Evolutionary conservation across 2,113 vertebrate genomes (phyloP), one percentile per base, ranked within the genome.

Genomic region (Lampris megalopsis): DNA sequence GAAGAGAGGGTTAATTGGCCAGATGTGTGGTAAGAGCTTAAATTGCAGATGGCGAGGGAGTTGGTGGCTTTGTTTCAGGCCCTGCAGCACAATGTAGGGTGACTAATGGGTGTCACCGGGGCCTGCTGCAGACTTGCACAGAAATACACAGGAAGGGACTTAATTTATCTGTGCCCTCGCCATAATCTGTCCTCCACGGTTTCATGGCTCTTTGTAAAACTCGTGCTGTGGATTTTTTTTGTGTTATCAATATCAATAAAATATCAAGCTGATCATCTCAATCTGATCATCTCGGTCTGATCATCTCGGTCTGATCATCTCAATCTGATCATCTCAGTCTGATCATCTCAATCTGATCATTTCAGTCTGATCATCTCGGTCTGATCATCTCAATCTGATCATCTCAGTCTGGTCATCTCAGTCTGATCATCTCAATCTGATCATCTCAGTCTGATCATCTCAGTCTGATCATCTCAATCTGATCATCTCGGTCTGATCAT

Each of bases 71-170:
- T 11, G 62, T 80, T 82, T 84, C 56, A 43, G 73, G 63, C 63
- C 74, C 48, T 58, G 77, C 41, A 84, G 73, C 73, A 75, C 75
- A 75, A 69, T 78, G 74, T 68, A 66, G 64, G 71, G 76, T 91
- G 91, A 94, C 86, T 91, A 91, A 93, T 94, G 85, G 83, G 73
- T 59, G 86, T 75, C 82, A 89, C 88, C 86, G 86, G 88, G 75
- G 82, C 86, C 78, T 75, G 74, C 65, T 86, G 91, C 92, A 86
- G 85, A 93, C 89, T 80, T 50, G 71, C 86, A 86, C 83, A 87
- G 88, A 91, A 92, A 91, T 85, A 83, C 82, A 66, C 79, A 49
- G 79, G 87, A 86, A 94, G 89, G 89, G 92, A 93, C 92, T 90
- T 87, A 86, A 89, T 89, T 91, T 24, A 86, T 81, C 88, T 90